These are phyloP conservation scores for Acanthopleura granulata DNA, from an alignment of 2,888 invertebrate species.

Conservation along the genomic window DNA sequence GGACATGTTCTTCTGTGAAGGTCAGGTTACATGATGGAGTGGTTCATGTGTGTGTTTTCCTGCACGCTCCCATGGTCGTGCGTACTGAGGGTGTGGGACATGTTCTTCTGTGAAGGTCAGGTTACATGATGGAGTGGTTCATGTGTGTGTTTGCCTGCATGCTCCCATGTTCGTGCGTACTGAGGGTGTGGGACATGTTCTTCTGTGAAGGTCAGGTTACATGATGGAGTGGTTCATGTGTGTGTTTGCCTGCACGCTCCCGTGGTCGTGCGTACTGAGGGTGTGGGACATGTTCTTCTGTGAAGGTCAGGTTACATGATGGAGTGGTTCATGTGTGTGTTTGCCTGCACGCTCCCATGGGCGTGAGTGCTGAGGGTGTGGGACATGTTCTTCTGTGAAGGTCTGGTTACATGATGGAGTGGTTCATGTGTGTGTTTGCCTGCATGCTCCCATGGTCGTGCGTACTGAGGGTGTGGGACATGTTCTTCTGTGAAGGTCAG, in stretches of 20 bases:
- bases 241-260: neutral
- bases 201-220: neutral
- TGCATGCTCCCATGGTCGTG: neutral
- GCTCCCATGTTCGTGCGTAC: neutral
- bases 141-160: neutral
- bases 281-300: neutral
- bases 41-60: conserved; percentile 17
- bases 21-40: conserved; percentile 61
- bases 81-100: neutral
- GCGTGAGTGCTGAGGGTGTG: neutral
- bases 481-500: conserved; percentile 4
- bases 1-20: conserved; percentile 96
- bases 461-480: neutral
- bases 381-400: neutral
- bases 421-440: conserved; percentile 1
- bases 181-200: neutral
- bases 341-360: neutral
- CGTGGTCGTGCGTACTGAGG: neutral
- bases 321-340: neutral
- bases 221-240: neutral
- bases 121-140: neutral
- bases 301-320: neutral
- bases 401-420: neutral
- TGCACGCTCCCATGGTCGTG: neutral
- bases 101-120: neutral